These are phyloP conservation scores for Villa cingulata DNA, from an alignment of 2,888 invertebrate genomes.

Conservation along the genomic window DNA sequence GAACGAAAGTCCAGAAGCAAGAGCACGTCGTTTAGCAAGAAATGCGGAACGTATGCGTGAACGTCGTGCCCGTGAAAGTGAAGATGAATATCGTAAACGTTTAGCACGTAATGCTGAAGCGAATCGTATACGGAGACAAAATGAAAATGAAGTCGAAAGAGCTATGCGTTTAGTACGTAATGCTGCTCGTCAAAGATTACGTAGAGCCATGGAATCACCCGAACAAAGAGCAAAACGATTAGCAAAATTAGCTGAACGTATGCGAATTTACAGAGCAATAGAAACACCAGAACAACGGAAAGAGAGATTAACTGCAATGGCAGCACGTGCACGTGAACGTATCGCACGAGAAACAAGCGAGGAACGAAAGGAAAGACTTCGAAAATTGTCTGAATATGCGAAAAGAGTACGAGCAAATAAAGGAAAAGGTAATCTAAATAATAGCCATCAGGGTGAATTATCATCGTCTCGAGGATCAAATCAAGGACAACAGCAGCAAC, in stretches of 20 bases:
- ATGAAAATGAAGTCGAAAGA: slow-evolving; percentile 32
- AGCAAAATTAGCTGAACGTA: slow-evolving; percentile 31
- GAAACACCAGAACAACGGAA: slow-evolving; percentile 34
- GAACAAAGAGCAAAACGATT: slow-evolving; percentile 31
- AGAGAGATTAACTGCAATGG: slow-evolving; percentile 32
- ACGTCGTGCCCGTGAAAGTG: slow-evolving; percentile 32
- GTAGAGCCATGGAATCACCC: slow-evolving; percentile 35
- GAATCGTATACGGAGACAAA: slow-evolving; percentile 33
- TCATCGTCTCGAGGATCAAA: slow-evolving; percentile 18
- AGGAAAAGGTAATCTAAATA: slow-evolving; percentile 21
- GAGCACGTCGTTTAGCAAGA: slow-evolving; percentile 33
- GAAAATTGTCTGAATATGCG: slow-evolving; percentile 36
- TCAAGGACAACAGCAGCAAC: slow-evolving; percentile 14
- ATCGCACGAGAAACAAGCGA: slow-evolving; percentile 31
- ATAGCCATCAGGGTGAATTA: slow-evolving; percentile 14
- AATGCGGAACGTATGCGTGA: slow-evolving; percentile 37
- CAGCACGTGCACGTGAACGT: slow-evolving; percentile 31
- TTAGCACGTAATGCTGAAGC: slow-evolving; percentile 34
- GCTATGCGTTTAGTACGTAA: slow-evolving; percentile 35
- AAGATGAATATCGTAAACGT: slow-evolving; percentile 34
- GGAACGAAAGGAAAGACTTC: slow-evolving; percentile 35
- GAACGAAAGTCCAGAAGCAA: slow-evolving; percentile 36
- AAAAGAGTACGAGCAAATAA: slow-evolving; percentile 38
- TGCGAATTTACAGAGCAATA: slow-evolving; percentile 33
- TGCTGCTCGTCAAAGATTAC: slow-evolving; percentile 32